Base-by-base conservation (phyloP, 2,797 vertebrate species). In the Cyclura pinguis region DNA sequence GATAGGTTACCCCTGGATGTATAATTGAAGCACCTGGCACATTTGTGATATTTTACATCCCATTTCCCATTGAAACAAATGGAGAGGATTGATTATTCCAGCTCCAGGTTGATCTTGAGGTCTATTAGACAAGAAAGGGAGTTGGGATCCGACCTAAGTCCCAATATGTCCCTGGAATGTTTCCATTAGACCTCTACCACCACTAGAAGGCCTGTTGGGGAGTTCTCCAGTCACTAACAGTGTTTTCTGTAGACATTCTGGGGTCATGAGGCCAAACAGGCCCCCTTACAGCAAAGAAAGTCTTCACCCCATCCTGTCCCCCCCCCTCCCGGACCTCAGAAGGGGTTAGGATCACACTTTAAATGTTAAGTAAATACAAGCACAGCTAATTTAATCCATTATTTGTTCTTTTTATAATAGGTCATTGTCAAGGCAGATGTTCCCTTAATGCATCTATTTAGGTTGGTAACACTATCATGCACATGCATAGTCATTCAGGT, bases 361-460 rank as follows among this genome's bases (percentile, higher is more conserved):
- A 52, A 81, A 29, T 87, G 35, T 24, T 16, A 27, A 84, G 29
- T 9, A 85, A 88, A 85, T 3, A 5, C 9, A 85, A 78, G 0
- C 52, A 1, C 59, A 6, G 38, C 88, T 93, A 91, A 91, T 92
- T 88, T 52, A 1, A 29, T 38, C 73, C 22, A 24, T 29, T 67
- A 93, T 80, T 42, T 95, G 92, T 80, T 3, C 87, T 38, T 29
- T 0, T 4, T 0, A 0, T 38, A 52, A 47, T 24, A 13, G 72
- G 80, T 81, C 88, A 82, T 85, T 85, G 93, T 91, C 76, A 14
- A 6, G 42, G 47, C 0, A 42, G 16, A 0, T 85, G 93, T 91
- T 80, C 90, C 91, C 0, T 0, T 5, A 0, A 74, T 0, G 69
- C 4, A 88, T 29, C 52, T 88, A 0, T 74, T 88, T 3, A 24